Evolutionary conservation across 2,888 invertebrate genomes (phyloP), one percentile per base, ranked within the genome.

Genomic region (Drosophila parthenogenetica): DNA sequence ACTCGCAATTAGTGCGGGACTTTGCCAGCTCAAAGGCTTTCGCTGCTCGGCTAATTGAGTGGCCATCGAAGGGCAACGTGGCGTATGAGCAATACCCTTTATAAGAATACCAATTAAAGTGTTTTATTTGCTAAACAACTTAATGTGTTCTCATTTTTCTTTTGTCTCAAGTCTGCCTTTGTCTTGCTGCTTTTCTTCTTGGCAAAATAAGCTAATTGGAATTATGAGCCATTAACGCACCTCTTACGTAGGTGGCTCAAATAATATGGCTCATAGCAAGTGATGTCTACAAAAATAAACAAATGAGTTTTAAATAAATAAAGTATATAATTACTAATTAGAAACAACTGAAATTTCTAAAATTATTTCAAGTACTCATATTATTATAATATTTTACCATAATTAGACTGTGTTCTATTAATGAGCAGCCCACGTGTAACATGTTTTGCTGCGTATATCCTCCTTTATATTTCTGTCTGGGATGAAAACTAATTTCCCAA

Each of bases 401-500:
- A 8, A 29, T 29, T 29, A 29, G 1, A 7, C 29, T 5, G 8
- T 29, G 8, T 8, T 29, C 29, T 8, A 29, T 8, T n/a, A 49
- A 14, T 25, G 35, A 25, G 48, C 48, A 29, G 17, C n/a, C 37
- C 43, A n/a, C 37, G 29, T 19, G 7, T 2, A 25, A 16, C 13
- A 16, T 49, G 48, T 65, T 66, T 46, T 62, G 64, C 46, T 39
- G 32, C 17, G 8, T 42, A 29, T 42, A 40, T 39, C 35, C 57
- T 35, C 7, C 40, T 42, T 11, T 13, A 16, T 29, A 16, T 39
- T 5, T 22, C 14, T 1, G 25, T 1, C 57, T 29, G 46, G 58
- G 54, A 42, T 69, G 64, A 48, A 59, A 62, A 74, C 69, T 85
- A 84, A 85, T 85, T 85, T 84, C 84, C 87, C 84, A 69, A 76